Evolutionary conservation across 2,113 vertebrate genomes (phyloP), one percentile per base, ranked within the genome.

Genomic region (Alaudala cheleensis): DNA sequence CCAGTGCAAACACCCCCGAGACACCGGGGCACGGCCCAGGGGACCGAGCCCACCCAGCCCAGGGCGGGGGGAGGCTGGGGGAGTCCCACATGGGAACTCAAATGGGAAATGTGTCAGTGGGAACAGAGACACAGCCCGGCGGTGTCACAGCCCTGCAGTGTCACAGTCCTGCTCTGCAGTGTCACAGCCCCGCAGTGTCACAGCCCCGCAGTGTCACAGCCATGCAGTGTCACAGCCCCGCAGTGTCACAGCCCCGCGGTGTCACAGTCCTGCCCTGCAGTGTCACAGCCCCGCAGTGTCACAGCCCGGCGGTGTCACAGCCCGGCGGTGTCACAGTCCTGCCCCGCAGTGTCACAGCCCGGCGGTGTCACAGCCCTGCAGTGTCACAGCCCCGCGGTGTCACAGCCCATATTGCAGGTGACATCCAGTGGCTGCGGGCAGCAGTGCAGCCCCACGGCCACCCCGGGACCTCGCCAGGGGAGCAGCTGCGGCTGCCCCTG

Each of bases 401-500:
- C 44, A 45, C 44, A 45, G 42, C 44, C 88, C 77, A 62, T 86
- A 71, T 73, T 81, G 81, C 56, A 66, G 90, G 94, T 93, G 94
- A 95, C 94, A 93, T 84, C 95, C 90, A 95, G 95, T 2, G 87
- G 94, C 84, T 80, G 91, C 29, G 58, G 54, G 91, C 13, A 25
- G 60, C 60, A 81, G n/a, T 60, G 93, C 93, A 93, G 81, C n/a
- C 37, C 61, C 66, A 0, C 21, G 0, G 29, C 66, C 31, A 22
- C 28, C 4, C 5, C 14, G n/a, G 44, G 7, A 14, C 44, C 14
- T 5, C 7, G 5, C n/a, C 85, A 5, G 50, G 42, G 50, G 9
- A 23, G 26, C 18, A 6, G 18, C 44, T 16, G 42, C 0, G 42
- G 26, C 66, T 37, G 44, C 26, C 18, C 21, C 67, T 42, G 57